These are phyloP conservation scores for Chrysolophus pictus DNA, from an alignment of 2,797 vertebrate genomes.

Conservation along the genomic window DNA sequence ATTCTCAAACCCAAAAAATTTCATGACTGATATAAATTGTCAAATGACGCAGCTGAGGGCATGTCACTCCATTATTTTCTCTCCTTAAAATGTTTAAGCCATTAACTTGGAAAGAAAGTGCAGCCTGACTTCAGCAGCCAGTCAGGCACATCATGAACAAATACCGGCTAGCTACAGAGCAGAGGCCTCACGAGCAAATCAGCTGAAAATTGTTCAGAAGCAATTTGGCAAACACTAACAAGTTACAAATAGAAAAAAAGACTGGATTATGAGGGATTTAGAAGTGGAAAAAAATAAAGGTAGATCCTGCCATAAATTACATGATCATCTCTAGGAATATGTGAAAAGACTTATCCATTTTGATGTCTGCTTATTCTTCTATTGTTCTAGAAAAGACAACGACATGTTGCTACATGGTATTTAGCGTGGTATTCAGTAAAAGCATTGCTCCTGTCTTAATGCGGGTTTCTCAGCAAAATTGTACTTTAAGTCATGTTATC, in stretches of 20 bases:
- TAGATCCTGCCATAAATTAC: constrained; percentile 27
- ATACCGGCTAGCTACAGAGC: constrained; percentile 38
- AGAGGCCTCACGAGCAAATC: constrained; percentile 29
- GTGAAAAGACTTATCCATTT: constrained; percentile 36
- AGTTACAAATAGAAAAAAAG: neutral
- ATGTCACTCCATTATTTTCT: constrained; percentile 10
- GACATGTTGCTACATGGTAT: neutral
- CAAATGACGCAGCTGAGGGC: neutral
- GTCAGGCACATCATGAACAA: constrained; percentile 55
- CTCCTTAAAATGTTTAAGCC: constrained; percentile 33
- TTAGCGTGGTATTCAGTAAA: neutral
- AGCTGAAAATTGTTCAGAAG: constrained; percentile 28
- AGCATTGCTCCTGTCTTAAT: neutral
- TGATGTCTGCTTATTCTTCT: constrained; percentile 34
- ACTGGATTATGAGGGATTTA: constrained; percentile 4
- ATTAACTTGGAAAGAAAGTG: constrained; percentile 6
- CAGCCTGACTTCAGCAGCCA: constrained; percentile 9
- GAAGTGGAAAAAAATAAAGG: neutral
- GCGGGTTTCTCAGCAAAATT: constrained; percentile 4
- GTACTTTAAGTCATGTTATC: constrained; percentile 30
- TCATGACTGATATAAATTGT: neutral
- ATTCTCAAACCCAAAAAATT: constrained; percentile 1
- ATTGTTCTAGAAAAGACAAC: constrained; percentile 31
- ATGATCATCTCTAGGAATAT: constrained; percentile 25
- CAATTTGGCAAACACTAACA: constrained; percentile 38